phyloP scores from a whole-genome alignment of 2,113 vertebrate genomes.

The Synodontis membranacea region DNA sequence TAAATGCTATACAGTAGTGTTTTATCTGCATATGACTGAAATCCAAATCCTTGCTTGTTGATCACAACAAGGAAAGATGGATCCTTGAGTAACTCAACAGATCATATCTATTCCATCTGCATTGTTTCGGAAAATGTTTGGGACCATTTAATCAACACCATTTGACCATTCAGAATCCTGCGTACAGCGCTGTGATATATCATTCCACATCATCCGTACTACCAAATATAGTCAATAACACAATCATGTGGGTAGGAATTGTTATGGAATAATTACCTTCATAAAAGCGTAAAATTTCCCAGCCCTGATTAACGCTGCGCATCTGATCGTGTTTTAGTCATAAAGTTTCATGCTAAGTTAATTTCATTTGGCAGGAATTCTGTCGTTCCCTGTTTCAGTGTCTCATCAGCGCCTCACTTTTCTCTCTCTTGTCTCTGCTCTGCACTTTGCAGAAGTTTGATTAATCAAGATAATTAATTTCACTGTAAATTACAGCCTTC shows the following conservation, averaged over 20 bases:
- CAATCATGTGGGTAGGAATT: background rate
- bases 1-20: background rate
- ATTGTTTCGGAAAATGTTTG: background rate
- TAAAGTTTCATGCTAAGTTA: background rate
- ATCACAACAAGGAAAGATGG: background rate
- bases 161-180: background rate
- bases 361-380: conserved; percentile 14
- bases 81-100: background rate
- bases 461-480: conserved; percentile 80
- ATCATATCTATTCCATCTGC: background rate
- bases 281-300: background rate
- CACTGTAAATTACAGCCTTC: conserved; percentile 79
- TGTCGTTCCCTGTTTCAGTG: background rate
- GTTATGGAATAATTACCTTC: background rate
- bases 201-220: too few relatives aligned
- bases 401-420: conserved; percentile 48
- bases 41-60: background rate
- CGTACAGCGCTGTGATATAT: background rate
- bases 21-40: background rate
- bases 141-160: background rate
- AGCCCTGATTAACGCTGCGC: background rate
- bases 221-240: background rate
- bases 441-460: conserved; percentile 68
- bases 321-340: background rate
- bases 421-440: conserved; percentile 53